A percentile compares a stretch with the other conserved stretches of the same genome.
Evolutionary conservation across 2,888 invertebrate species (phyloP).

Genomic region (Aphidoletes aphidimyza): DNA sequence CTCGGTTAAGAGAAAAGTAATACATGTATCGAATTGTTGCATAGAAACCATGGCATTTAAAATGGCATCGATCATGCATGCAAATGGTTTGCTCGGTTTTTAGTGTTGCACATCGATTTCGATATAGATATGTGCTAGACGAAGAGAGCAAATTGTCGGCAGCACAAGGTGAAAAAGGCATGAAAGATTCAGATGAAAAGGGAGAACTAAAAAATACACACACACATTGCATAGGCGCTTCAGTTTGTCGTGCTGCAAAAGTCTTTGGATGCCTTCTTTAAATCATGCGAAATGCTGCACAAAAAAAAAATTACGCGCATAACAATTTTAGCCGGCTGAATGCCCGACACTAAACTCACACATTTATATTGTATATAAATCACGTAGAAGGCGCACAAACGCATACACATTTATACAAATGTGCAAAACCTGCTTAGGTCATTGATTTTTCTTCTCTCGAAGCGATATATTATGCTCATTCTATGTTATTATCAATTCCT

Average conservation of each 20-base stretch:
- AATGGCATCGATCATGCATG: constrained; percentile 45
- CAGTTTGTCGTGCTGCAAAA: constrained; percentile 7
- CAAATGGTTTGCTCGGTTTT: neutral
- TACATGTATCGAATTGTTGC: neutral
- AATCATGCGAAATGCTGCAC: constrained; percentile 7
- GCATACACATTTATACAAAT: too few relatives aligned
- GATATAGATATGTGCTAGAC: too few relatives aligned
- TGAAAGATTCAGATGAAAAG: too few relatives aligned
- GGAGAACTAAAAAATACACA: too few relatives aligned
- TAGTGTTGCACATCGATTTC: neutral
- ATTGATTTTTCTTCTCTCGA: constrained; percentile 53
- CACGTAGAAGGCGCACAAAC: neutral
- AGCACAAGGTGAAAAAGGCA: too few relatives aligned
- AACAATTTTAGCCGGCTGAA: constrained; percentile 1
- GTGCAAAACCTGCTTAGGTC: constrained; percentile 53
- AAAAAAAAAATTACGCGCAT: constrained; percentile 35
- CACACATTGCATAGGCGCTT: constrained; percentile 28
- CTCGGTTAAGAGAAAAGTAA: neutral
- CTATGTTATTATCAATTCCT: constrained; percentile 20
- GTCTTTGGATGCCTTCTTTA: neutral
- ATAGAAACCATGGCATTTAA: constrained; percentile 38
- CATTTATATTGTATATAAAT: neutral
- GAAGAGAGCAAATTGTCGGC: neutral
- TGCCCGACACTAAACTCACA: constrained; percentile 16
- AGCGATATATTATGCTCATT: constrained; percentile 26